Evolutionary conservation across 2,797 vertebrate genomes (phyloP).

Genomic region (Gymnothorax javanicus): DNA sequence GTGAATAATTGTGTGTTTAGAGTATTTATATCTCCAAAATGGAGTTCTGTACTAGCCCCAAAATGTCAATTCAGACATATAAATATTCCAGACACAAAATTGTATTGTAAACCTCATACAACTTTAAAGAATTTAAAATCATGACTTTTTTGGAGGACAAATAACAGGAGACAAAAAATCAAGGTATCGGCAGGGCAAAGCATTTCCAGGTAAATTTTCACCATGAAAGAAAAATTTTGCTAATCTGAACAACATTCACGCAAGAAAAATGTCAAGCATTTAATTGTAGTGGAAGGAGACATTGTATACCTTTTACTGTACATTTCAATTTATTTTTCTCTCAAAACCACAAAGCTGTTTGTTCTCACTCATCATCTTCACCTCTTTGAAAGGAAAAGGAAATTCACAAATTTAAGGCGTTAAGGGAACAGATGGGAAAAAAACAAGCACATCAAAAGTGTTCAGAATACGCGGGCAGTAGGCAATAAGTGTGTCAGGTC

Average conservation of each 20-base stretch:
- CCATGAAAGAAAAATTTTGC: too few species aligned
- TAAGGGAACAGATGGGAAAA: neutral
- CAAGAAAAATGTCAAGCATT: neutral
- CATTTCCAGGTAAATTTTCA: neutral
- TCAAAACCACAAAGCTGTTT: neutral
- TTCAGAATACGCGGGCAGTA: slow-evolving; percentile 55
- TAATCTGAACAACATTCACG: neutral
- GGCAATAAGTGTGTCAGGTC: slow-evolving; percentile 72
- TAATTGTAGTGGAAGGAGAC: neutral
- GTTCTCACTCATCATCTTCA: neutral
- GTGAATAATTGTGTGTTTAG: too few species aligned
- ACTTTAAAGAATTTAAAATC: neutral
- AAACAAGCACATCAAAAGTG: slow-evolving; percentile 23
- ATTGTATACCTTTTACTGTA: neutral
- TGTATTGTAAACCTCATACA: neutral
- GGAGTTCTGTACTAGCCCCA: too few species aligned
- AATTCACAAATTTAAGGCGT: neutral
- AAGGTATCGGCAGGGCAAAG: neutral
- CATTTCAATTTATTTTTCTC: too few species aligned
- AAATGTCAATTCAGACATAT: too few species aligned
- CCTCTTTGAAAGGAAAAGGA: neutral
- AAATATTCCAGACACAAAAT: neutral
- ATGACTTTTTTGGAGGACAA: neutral
- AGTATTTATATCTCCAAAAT: too few species aligned
- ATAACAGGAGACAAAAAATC: neutral